These are phyloP conservation scores for Oplegnathus fasciatus DNA, from an alignment of 2,113 vertebrate genomes.

Conservation along the genomic window DNA sequence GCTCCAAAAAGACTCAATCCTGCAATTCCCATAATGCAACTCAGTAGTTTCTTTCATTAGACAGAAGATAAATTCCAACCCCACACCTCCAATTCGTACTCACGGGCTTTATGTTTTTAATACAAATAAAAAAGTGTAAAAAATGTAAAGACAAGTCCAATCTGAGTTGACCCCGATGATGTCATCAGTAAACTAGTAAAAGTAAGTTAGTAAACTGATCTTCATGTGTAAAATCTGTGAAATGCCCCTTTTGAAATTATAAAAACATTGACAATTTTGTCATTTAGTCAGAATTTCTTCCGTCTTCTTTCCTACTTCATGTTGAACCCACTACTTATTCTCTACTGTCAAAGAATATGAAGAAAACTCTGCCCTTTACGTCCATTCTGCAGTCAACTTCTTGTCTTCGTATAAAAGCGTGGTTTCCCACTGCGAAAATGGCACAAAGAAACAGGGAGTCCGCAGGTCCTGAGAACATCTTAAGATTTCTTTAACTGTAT, in stretches of 20 bases:
- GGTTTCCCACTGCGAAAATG: neutral
- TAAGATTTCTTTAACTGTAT: constrained; percentile 7
- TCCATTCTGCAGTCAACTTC: neutral
- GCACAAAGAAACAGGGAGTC: neutral
- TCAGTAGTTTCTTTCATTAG: neutral
- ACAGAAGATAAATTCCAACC: neutral
- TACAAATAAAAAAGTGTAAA: neutral
- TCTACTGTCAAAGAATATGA: too few relatives aligned
- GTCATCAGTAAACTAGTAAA: neutral
- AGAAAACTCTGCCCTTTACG: neutral
- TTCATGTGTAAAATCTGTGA: neutral
- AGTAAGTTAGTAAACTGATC: neutral
- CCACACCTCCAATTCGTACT: too few relatives aligned
- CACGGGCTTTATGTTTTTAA: neutral
- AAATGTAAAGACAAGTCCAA: neutral
- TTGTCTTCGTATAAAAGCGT: neutral
- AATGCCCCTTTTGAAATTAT: neutral
- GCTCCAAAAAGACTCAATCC: neutral
- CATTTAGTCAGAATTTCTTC: neutral
- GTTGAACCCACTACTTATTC: neutral
- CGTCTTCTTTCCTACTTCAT: neutral
- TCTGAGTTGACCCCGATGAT: neutral
- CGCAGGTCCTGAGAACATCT: neutral
- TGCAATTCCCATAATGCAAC: constrained; percentile 8
- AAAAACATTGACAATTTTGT: neutral